A percentile compares a stretch with the other conserved stretches of the same genome.
Evolutionary conservation across 2,888 invertebrate genomes (phyloP).

Genomic region (Diloba caeruleocephala): DNA sequence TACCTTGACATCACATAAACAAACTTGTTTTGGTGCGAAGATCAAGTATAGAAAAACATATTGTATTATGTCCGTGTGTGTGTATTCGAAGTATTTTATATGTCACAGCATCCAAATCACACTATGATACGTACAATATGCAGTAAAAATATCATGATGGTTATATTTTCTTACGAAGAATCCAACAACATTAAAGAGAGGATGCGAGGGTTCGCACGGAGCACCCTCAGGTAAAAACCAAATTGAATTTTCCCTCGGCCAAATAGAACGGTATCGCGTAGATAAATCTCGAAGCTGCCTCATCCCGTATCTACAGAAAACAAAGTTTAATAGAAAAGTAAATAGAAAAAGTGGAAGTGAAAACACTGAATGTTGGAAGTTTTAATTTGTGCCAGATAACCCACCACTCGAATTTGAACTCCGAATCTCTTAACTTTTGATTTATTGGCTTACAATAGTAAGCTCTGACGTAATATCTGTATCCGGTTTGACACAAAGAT

Average conservation of each 20-base stretch:
- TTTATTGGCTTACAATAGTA: slow-evolving; percentile 49
- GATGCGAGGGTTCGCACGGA: slow-evolving; percentile 77
- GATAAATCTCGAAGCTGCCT: slow-evolving; percentile 84
- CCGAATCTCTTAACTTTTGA: slow-evolving; percentile 55
- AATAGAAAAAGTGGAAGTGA: slow-evolving; percentile 81
- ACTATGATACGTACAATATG: slow-evolving; percentile 60
- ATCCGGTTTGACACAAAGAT: slow-evolving; percentile 26
- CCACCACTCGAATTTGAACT: slow-evolving; percentile 56
- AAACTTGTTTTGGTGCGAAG: background rate
- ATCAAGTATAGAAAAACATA: background rate
- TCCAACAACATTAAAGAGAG: slow-evolving; percentile 77
- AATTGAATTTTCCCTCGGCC: slow-evolving; percentile 85
- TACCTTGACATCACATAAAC: background rate
- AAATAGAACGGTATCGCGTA: slow-evolving; percentile 85
- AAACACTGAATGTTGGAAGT: slow-evolving; percentile 80
- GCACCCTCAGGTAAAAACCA: slow-evolving; percentile 86
- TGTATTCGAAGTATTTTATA: slow-evolving; percentile 29
- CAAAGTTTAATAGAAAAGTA: slow-evolving; percentile 87
- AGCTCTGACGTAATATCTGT: slow-evolving; percentile 37
- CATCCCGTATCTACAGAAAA: slow-evolving; percentile 81
- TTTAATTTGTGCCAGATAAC: slow-evolving; percentile 75
- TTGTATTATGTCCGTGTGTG: slow-evolving; percentile 9
- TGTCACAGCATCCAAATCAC: slow-evolving; percentile 35
- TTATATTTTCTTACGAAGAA: slow-evolving; percentile 72
- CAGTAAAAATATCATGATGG: slow-evolving; percentile 74